phyloP scores from a whole-genome alignment of 1,140 invertebrate genomes.

The Scaptomyza graminum region DNA sequence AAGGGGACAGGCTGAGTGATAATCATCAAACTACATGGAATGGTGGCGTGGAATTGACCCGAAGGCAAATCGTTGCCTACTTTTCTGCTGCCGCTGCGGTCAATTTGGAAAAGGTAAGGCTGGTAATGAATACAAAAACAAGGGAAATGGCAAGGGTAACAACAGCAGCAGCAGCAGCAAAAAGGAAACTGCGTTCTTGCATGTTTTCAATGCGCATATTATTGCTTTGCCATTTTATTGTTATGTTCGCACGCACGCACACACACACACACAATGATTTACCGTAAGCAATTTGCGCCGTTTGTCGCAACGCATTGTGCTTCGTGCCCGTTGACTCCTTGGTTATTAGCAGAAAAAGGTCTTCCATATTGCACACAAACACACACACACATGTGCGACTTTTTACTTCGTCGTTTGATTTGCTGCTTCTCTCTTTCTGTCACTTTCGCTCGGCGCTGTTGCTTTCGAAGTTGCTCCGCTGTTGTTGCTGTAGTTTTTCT shows the following conservation, averaged over 20 bases:
- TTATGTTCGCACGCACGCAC: slow-evolving; percentile 9
- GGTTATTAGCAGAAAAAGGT: slow-evolving; percentile 90
- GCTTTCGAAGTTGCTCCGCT: slow-evolving; percentile 13
- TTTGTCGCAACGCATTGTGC: slow-evolving; percentile 88
- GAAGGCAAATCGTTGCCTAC: slow-evolving; percentile 53
- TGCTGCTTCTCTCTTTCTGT: background rate
- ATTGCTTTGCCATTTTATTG: slow-evolving; percentile 29
- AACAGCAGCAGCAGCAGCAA: slow-evolving; percentile 9
- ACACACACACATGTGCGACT: slow-evolving; percentile 18
- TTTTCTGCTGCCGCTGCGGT: slow-evolving; percentile 29
- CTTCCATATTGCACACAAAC: slow-evolving; percentile 88
- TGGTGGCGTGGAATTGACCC: background rate
- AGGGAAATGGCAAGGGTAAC: slow-evolving; percentile 41
- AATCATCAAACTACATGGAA: slow-evolving; percentile 35
- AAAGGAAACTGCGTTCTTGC: slow-evolving; percentile 58
- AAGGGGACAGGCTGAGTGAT: slow-evolving; percentile 1
- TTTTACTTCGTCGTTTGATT: slow-evolving; percentile 10
- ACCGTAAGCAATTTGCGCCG: slow-evolving; percentile 92
- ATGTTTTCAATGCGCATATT: slow-evolving; percentile 31
- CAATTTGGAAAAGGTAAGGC: background rate
- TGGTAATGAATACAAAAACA: slow-evolving; percentile 13
- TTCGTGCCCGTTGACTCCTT: slow-evolving; percentile 91
- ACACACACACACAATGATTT: slow-evolving; percentile 57
- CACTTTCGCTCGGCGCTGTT: slow-evolving; percentile 34
- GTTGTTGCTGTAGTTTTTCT: slow-evolving; percentile 14